phyloP scores from a whole-genome alignment of 2,888 invertebrate species.

The Megalurothrips usitatus region DNA sequence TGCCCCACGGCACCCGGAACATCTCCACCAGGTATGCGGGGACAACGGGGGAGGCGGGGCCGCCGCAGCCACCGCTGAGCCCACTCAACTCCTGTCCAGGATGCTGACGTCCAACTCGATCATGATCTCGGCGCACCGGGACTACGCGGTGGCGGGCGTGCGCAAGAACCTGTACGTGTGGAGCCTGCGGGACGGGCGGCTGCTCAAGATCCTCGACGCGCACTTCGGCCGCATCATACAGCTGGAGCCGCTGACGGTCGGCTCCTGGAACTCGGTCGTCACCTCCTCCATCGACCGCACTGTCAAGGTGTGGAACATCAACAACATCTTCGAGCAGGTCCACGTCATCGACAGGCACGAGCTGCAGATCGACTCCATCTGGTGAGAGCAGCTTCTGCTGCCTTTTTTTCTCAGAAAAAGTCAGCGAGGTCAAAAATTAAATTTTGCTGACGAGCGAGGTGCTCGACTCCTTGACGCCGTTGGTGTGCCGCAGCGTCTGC shows the following conservation, averaged over 20 bases:
- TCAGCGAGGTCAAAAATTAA: too few relatives aligned
- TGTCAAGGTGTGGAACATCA: constrained; percentile 98
- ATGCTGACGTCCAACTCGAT: constrained; percentile 88
- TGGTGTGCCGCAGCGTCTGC: constrained; percentile 56
- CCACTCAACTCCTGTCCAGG: constrained; percentile 46
- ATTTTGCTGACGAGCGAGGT: too few relatives aligned
- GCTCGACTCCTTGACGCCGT: too few relatives aligned
- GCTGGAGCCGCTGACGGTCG: constrained; percentile 77
- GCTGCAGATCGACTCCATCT: constrained; percentile 86
- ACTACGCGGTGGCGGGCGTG: constrained; percentile 93
- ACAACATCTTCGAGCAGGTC: constrained; percentile 96
- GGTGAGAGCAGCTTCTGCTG: constrained; percentile 50
- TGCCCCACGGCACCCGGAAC: constrained; percentile 86
- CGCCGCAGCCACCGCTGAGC: background rate
- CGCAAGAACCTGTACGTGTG: constrained; percentile 93
- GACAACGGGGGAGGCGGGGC: background rate
- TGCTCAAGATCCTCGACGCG: constrained; percentile 90
- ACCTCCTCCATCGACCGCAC: constrained; percentile 97
- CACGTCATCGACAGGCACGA: constrained; percentile 94
- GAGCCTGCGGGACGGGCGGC: constrained; percentile 72
- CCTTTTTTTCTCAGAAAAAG: too few relatives aligned
- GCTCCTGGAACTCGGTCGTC: constrained; percentile 84
- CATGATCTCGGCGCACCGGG: constrained; percentile 83
- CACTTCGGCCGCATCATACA: constrained; percentile 96
- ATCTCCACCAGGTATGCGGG: constrained; percentile 66